Conservation (phyloP, 2,888 invertebrate species). For the Synergus laeviventris region DNA sequence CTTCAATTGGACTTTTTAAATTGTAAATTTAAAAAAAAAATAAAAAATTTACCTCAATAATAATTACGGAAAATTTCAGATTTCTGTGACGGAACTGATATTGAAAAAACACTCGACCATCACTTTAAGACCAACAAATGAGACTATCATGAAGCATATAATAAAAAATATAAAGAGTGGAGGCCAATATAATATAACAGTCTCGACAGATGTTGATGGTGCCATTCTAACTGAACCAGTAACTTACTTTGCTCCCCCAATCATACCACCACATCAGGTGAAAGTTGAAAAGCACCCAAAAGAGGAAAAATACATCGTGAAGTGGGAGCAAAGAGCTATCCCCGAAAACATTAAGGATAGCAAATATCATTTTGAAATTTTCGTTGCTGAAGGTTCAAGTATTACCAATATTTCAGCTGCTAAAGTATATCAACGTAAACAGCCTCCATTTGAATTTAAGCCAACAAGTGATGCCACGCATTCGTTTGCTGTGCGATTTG, state of each 20-base stretch:
- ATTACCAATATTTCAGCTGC: constrained; percentile 75
- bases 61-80: constrained; percentile 66
- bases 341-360: constrained; percentile 62
- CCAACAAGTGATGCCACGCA: constrained; percentile 79
- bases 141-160: constrained; percentile 77
- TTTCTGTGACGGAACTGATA: constrained; percentile 77
- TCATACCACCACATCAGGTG: constrained; percentile 82
- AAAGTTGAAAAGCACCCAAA: constrained; percentile 77
- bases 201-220: constrained; percentile 76
- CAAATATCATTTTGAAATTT: constrained; percentile 81
- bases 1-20: neutral
- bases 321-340: constrained; percentile 80
- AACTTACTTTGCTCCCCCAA: constrained; percentile 78
- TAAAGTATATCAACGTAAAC: constrained; percentile 76
- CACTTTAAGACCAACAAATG: constrained; percentile 77
- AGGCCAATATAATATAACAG: constrained; percentile 78
- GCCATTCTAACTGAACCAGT: constrained; percentile 77
- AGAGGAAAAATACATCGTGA: constrained; percentile 81
- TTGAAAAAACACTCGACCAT: constrained; percentile 76
- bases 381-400: constrained; percentile 80
- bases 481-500: constrained; percentile 81
- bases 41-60: neutral
- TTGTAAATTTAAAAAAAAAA: neutral
- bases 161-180: constrained; percentile 79
- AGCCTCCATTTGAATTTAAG: constrained; percentile 79